A percentile compares a stretch with the other conserved stretches of the same genome.
Conservation (phyloP, 2,113 vertebrate species). For the Uropsilus gracilis region DNA sequence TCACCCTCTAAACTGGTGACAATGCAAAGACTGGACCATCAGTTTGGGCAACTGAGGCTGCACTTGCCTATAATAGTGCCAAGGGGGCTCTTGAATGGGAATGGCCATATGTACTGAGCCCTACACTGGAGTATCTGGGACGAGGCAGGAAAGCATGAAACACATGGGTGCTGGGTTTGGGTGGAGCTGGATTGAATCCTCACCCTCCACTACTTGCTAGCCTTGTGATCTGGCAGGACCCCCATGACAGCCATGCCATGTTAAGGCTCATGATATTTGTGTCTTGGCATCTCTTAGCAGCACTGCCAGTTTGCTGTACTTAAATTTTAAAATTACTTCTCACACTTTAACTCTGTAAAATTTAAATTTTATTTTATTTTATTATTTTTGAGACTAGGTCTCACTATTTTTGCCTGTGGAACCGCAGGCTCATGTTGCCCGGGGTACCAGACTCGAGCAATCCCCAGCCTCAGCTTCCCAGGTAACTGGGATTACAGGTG, state of each 20-base stretch:
- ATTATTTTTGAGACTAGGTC: no score
- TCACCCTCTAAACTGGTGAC: neutral
- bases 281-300: no score
- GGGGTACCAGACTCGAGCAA: no score
- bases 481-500: no score
- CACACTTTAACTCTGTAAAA: no score
- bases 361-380: no score
- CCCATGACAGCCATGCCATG: rapidly evolving
- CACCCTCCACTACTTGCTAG: neutral
- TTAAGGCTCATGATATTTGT: neutral
- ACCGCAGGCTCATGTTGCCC: no score
- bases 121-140: neutral
- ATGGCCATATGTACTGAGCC: rapidly evolving
- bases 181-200: neutral
- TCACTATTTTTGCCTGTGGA: no score
- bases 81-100: neutral
- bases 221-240: neutral
- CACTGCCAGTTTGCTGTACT: neutral
- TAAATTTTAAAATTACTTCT: neutral
- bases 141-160: neutral
- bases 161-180: neutral
- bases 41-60: rapidly evolving
- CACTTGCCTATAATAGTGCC: rapidly evolving
- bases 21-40: neutral
- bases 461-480: no score